A percentile compares a stretch with the other conserved stretches of the same genome.
Conservation (phyloP, 2,888 invertebrate genomes). For the Drepana falcataria region DNA sequence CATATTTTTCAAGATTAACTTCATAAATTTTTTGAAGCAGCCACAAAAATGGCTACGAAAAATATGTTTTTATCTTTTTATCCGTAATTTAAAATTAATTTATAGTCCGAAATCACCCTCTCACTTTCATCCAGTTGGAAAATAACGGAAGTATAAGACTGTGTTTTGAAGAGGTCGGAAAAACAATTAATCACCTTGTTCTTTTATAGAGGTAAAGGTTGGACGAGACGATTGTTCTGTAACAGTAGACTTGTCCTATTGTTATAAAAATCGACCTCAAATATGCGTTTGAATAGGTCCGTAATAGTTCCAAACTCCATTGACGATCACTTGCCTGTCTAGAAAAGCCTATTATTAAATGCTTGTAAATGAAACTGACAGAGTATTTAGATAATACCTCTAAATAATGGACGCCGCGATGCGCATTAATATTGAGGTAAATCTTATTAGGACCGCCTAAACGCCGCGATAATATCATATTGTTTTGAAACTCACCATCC, state of each 20-base stretch:
- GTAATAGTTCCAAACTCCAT: conserved; percentile 39
- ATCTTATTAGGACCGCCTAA: conserved; percentile 77
- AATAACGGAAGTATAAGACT: conserved; percentile 76
- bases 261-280: conserved; percentile 41
- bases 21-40: too few relatives aligned
- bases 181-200: conserved; percentile 75
- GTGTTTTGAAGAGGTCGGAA: conserved; percentile 75
- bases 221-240: conserved; percentile 68
- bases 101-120: conserved; percentile 66
- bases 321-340: conserved; percentile 19
- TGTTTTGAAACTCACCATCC: conserved; percentile 74
- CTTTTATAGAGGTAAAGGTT: conserved; percentile 72
- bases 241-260: conserved; percentile 64
- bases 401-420: conserved; percentile 72
- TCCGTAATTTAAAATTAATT: conserved; percentile 72
- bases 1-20: too few relatives aligned
- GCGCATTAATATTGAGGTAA: conserved; percentile 77
- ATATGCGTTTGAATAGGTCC: conserved; percentile 15
- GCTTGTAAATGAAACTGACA: conserved; percentile 44
- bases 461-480: conserved; percentile 76
- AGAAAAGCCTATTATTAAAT: conserved; percentile 30
- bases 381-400: conserved; percentile 67
- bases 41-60: conserved; percentile 15
- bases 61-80: conserved; percentile 51
- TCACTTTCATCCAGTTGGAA: conserved; percentile 72